A percentile compares a stretch with the other conserved stretches of the same genome.
Evolutionary conservation across 1,140 invertebrate genomes (phyloP).

Genomic region (Steinernema khuongi): DNA sequence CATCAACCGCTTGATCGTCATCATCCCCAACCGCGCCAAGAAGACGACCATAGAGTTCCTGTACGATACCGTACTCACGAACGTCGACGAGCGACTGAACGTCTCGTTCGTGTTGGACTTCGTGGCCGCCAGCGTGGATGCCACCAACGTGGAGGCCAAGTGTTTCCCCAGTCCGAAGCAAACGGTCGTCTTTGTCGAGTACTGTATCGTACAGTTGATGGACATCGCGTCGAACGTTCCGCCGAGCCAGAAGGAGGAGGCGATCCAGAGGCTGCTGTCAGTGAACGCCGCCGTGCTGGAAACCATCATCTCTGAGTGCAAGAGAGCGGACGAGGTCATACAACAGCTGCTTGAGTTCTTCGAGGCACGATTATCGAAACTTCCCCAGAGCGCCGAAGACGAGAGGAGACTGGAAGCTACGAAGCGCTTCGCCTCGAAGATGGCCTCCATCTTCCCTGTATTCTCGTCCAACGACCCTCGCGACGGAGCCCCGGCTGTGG

Average conservation of each 20-base stretch:
- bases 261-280: background rate
- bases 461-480: background rate
- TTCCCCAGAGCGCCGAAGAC: background rate
- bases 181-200: background rate
- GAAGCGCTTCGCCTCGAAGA: background rate
- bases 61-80: background rate
- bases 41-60: background rate
- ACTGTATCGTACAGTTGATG: no score
- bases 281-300: background rate
- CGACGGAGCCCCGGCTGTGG: no score
- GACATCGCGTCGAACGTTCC: background rate
- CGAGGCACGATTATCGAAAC: background rate
- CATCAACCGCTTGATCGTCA: background rate
- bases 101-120: background rate
- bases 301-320: background rate
- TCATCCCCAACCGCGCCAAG: background rate
- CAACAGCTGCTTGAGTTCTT: background rate
- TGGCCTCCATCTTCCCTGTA: background rate
- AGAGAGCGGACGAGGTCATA: background rate
- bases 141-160: no score
- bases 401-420: background rate
- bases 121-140: background rate
- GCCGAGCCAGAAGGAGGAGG: background rate
- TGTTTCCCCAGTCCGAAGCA: background rate
- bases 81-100: background rate